Evolutionary conservation across 92 coral and sea anemone genomes (phyloP).

Genomic region (Montipora capitata): DNA sequence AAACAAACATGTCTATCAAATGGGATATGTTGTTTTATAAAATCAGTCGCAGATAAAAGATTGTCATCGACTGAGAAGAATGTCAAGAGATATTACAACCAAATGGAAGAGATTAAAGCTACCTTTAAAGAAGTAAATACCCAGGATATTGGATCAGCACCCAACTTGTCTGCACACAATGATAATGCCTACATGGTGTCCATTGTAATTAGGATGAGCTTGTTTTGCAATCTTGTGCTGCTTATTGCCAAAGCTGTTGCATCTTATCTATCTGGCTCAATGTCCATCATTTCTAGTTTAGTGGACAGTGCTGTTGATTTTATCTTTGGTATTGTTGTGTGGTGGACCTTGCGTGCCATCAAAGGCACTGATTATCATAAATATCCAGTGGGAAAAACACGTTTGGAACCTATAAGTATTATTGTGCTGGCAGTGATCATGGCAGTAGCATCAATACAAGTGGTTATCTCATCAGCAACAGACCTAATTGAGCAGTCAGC

Average conservation of each 20-base stretch:
- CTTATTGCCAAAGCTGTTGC: slow-evolving; percentile 90
- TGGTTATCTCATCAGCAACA: slow-evolving; percentile 84
- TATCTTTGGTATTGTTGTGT: slow-evolving; percentile 88
- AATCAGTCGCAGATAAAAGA: slow-evolving; percentile 3
- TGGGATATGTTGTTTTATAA: neutral
- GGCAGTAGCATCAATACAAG: slow-evolving; percentile 97
- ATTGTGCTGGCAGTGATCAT: slow-evolving; percentile 93
- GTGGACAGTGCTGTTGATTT: slow-evolving; percentile 97
- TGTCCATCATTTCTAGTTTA: slow-evolving; percentile 97
- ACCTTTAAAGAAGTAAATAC: slow-evolving; percentile 60
- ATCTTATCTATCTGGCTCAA: slow-evolving; percentile 90
- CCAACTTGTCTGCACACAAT: neutral
- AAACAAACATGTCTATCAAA: slow-evolving; percentile 6
- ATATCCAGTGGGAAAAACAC: slow-evolving; percentile 95
- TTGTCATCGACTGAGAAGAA: slow-evolving; percentile 55
- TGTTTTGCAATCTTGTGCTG: slow-evolving; percentile 79
- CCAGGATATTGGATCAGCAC: slow-evolving; percentile 26
- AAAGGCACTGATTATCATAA: slow-evolving; percentile 90
- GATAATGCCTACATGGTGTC: slow-evolving; percentile 15
- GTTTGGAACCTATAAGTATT: slow-evolving; percentile 92
- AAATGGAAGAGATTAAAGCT: slow-evolving; percentile 71
- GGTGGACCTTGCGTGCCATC: slow-evolving; percentile 91
- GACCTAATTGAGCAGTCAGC: slow-evolving; percentile 75
- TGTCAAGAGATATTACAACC: slow-evolving; percentile 87
- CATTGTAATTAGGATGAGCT: slow-evolving; percentile 80